Base-by-base conservation (phyloP, 2,888 invertebrate species). In the Athalia rosae region DNA sequence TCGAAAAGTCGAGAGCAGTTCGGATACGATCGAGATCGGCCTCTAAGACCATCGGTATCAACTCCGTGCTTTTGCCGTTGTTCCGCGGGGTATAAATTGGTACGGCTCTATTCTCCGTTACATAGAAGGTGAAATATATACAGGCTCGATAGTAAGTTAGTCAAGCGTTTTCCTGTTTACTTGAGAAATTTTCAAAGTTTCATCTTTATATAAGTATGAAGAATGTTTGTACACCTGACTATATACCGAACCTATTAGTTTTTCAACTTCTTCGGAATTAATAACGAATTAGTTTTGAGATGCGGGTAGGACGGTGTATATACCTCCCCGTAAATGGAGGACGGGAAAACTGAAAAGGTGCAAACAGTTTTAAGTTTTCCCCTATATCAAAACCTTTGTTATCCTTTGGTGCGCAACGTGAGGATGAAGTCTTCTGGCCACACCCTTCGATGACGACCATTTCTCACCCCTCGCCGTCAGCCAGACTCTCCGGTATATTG, bases 361-460 rank as follows among this genome's bases (percentile, higher is more conserved):
- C 50, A 48, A 69, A 80, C 66, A 77, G 77, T 77, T 76, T 74
- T 48, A 79, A 80, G 80, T 81, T 79, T 78, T 80, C 79, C 80
- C 81, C 56, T 73, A 73, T 53, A 63, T 77, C 71, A 73, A 59
- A 62, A 74, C 73, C 73, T 77, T 77, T 77, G 77, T 77, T 77
- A 77, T 53, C 62, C 58, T n/a, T 71, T 11, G 58, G 71, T 41
- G 13, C n/a, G 45, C 15, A n/a, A 71, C 58, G 71, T 53, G 67
- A 67, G 67, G 67, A 64, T 64, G 64, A 67, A 67, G 58, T 56
- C 56, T 7, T 58, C 47, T 9, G 56, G 58, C n/a, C 58, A 45
- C 58, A 59, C 71, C 71, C 58, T 43, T 11, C 56, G 58, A 41
- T 48, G 50, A 67, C 53, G 53, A 64, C 11, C 41, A 11, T 62